Base-by-base conservation (phyloP, 1,140 invertebrate species). In the Elysia chlorotica region DNA sequence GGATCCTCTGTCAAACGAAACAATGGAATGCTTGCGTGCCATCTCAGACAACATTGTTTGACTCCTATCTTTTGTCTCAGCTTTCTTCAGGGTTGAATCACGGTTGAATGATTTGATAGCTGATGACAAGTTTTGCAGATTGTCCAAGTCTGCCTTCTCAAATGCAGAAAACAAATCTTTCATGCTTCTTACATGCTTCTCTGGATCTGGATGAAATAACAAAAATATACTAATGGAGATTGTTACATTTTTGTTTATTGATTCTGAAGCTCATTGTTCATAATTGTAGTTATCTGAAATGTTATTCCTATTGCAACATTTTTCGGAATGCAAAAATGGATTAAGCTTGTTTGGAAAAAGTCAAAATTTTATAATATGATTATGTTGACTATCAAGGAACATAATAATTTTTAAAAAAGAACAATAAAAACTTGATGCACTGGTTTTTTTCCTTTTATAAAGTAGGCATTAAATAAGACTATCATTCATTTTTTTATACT, bases 141-240 rank as follows among this genome's bases (percentile, higher is more conserved):
- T 76, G 23, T 77, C 38, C 53, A 77, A 70, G 73, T 81, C 77
- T 14, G 68, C 74, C 19, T 78, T 75, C 61, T 82, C 81, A 73
- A 81, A 80, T 19, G 81, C 79, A 56, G 78, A 69, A 68, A 81
- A 79, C 28, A 82, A 67, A 14, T 79, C 75, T 57, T 75, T 66
- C 21, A 80, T 75, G n/a, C 56, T 71, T 14, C 71, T 56, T 56
- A 33, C 35, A 23, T 25, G 57, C 5, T 36, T 69, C 19, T 33
- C 67, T 69, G 56, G 53, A 59, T 33, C 56, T 57, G 67, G 53
- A 38, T 25, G 23, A 4, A 53, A 28, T 2, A 66, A 48, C 14
- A 41, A 53, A 38, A 53, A 10, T 23, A 66, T 48, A 66, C 17
- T 5, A 38, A 48, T n/a, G n/a, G 10, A n/a, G 41, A 14, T 48